Conservation (phyloP, 2,113 vertebrate genomes). For the rabbit (Oryctolagus cuniculus) region DNA sequence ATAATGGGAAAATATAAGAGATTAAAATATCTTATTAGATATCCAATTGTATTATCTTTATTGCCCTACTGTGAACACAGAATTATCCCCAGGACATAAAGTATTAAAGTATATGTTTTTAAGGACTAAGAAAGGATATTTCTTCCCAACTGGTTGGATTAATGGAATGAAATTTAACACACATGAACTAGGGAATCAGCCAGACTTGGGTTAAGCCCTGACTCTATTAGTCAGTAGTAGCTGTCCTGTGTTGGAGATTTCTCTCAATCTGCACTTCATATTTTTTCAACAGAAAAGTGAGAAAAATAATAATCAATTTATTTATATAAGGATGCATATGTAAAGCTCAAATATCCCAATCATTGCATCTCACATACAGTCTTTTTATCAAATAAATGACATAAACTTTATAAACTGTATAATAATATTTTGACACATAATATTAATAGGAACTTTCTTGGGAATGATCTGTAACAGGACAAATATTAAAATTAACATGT, state of each 20-base stretch:
- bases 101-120: slow-evolving; percentile 24
- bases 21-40: slow-evolving; percentile 11
- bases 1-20: not conserved
- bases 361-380: not conserved
- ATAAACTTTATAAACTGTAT: not conserved
- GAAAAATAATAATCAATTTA: not conserved
- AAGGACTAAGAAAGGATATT: slow-evolving; percentile 47
- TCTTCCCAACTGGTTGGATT: not conserved
- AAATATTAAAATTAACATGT: not conserved
- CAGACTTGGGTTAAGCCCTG: slow-evolving; percentile 12
- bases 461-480: not conserved
- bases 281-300: slow-evolving; percentile 20
- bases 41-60: not conserved
- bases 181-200: not conserved
- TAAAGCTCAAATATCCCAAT: not conserved
- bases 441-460: slow-evolving; percentile 20
- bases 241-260: not conserved
- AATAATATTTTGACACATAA: not conserved
- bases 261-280: not conserved
- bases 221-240: not conserved
- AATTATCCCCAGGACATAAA: slow-evolving; percentile 33
- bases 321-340: not conserved
- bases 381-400: not conserved
- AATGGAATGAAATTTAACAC: not conserved
- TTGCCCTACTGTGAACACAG: not conserved